phyloP scores from a whole-genome alignment of 2,888 invertebrate species.

The Cerastis leucographa region DNA sequence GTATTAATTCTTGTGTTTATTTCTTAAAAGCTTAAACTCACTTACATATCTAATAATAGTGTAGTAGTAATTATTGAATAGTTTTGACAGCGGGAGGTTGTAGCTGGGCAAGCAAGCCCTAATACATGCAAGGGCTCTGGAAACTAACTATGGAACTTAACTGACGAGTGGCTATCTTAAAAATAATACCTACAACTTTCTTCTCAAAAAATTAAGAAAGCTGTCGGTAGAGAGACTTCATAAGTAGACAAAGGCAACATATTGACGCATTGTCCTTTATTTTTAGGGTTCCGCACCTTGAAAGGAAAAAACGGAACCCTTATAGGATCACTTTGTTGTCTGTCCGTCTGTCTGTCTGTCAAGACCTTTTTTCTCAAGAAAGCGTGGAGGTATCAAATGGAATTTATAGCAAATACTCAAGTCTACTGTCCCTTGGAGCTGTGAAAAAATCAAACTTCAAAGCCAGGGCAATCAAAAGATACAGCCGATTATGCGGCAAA shows the following conservation, averaged over 20 bases:
- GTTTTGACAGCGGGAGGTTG: not conserved
- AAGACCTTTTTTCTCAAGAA: no score
- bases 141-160: not conserved
- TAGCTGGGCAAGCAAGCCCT: not conserved
- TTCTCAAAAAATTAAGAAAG: not conserved
- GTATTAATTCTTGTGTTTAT: conserved; percentile 2
- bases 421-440: no score
- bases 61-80: not conserved
- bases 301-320: no score
- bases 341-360: no score
- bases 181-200: not conserved
- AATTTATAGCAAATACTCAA: no score
- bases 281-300: no score
- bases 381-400: no score
- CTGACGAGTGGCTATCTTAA: not conserved
- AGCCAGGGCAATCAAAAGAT: no score
- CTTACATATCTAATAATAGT: not conserved
- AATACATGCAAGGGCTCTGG: not conserved
- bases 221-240: not conserved
- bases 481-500: no score
- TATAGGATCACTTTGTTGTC: no score
- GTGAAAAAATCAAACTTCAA: no score
- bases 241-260: not conserved
- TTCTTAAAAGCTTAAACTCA: not conserved
- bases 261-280: not conserved